These are phyloP conservation scores for Amniataba percoides DNA, from an alignment of 2,797 vertebrate genomes.

Conservation along the genomic window DNA sequence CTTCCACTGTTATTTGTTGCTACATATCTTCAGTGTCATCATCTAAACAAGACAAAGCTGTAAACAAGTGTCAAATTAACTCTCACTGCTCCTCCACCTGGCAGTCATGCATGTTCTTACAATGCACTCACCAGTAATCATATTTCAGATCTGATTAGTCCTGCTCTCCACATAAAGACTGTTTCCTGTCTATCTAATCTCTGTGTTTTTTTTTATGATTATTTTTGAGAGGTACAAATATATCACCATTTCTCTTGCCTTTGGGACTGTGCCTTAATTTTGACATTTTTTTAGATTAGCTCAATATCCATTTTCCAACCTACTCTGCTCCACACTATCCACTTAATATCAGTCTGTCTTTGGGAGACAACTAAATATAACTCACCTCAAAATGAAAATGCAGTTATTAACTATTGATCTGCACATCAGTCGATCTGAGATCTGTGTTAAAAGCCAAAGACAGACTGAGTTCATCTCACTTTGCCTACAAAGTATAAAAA, in stretches of 20 bases:
- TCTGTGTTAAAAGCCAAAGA: slow-evolving; percentile 1
- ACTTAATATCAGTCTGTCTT: not conserved
- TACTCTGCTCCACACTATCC: not conserved
- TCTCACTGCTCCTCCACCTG: slow-evolving; percentile 3
- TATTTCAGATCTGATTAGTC: not conserved
- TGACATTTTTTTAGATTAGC: not conserved
- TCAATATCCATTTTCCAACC: not conserved
- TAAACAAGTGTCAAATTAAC: slow-evolving; percentile 49
- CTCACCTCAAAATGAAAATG: slow-evolving; percentile 18
- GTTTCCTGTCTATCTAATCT: not conserved
- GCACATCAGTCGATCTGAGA: slow-evolving; percentile 21
- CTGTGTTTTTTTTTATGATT: not conserved
- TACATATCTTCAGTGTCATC: slow-evolving; percentile 19
- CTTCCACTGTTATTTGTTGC: not conserved
- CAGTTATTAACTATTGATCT: slow-evolving; percentile 57
- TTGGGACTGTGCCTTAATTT: not conserved
- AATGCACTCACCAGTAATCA: not conserved
- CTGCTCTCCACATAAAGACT: not conserved
- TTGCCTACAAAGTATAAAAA: slow-evolving; percentile 17
- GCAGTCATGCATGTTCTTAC: not conserved
- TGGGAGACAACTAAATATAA: not conserved
- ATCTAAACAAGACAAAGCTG: slow-evolving; percentile 28
- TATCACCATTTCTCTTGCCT: not conserved
- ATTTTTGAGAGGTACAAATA: not conserved
- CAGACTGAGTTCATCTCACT: slow-evolving; percentile 3